Evolutionary conservation across 2,797 vertebrate species (phyloP), one percentile per base, ranked within the genome.

Genomic region (Poecilia wingei): DNA sequence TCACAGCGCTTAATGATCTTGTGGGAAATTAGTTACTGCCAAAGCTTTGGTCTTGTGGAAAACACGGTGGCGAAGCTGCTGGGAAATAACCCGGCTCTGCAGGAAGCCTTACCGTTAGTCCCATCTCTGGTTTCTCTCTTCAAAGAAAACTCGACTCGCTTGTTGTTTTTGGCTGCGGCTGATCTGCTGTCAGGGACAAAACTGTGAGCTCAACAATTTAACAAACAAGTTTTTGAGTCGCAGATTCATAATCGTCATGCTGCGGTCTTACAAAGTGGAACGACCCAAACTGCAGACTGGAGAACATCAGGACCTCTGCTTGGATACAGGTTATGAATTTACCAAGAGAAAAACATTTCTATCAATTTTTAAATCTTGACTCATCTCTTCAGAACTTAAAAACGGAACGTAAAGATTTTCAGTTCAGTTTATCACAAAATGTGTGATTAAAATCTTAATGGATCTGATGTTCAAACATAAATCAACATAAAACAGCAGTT

Each of bases 151-250:
- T 41, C 1, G 2, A 55, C 82, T 85, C 79, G 53, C 43, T 75
- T 59, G 55, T 83, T 88, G 39, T 83, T 79, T 89, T 83, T 74
- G 80, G 86, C 82, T 0, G 47, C 36, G 0, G 28, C 33, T 1
- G 36, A 1, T 0, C 72, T 45, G 79, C 73, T 86, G 81, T 87
- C 87, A 61, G 45, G 41, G 25, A 82, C 46, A 75, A 39, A 53
- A 45, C 51, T 1, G 72, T 82, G 77, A 76, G 57, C 77, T 83
- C 64, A 43, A 72, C 33, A 4, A 85, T 84, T 68, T 76, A 84
- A 91, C 81, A 79, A 86, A 84, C 77, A 22, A 61, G 61, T 46
- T 68, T 41, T n/a, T 87, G 86, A 85, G 76, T 88, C 88, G 89
- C 73, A 61, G 74, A 78, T 69, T 79, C 78, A 85, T 55, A 47